Evolutionary conservation across 2,113 vertebrate species (phyloP).

Genomic region (Sinosuthora webbiana): DNA sequence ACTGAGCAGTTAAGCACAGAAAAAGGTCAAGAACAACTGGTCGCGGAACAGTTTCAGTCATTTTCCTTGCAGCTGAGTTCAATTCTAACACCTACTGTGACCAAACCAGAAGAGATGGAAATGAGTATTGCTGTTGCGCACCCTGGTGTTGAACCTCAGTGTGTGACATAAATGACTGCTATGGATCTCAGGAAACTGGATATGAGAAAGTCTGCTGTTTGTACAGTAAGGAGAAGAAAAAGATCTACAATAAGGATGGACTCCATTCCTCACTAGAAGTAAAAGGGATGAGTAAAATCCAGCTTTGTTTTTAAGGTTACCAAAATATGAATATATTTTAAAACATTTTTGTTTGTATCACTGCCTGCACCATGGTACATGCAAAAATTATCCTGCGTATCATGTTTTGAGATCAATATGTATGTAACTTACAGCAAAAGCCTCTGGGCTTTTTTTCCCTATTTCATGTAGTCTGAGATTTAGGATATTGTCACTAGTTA

Average conservation of each 20-base stretch:
- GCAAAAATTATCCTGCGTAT: not conserved
- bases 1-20: not conserved
- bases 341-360: not conserved
- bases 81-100: not conserved
- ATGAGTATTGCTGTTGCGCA: not conserved
- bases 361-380: not conserved
- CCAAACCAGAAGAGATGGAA: not conserved
- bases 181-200: not conserved
- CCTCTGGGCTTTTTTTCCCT: accelerated
- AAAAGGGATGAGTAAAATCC: not conserved
- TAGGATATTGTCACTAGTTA: not conserved
- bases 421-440: not conserved
- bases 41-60: not conserved
- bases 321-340: not conserved
- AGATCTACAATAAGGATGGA: not conserved
- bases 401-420: not conserved
- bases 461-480: not conserved
- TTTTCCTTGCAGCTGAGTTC: not conserved
- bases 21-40: not conserved
- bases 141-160: not conserved
- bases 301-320: not conserved
- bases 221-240: not conserved
- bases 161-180: not conserved
- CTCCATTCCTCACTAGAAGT: not conserved
- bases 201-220: not conserved